These are phyloP conservation scores for Caenorhabditis afra DNA, from an alignment of 2,888 invertebrate species.

Conservation along the genomic window DNA sequence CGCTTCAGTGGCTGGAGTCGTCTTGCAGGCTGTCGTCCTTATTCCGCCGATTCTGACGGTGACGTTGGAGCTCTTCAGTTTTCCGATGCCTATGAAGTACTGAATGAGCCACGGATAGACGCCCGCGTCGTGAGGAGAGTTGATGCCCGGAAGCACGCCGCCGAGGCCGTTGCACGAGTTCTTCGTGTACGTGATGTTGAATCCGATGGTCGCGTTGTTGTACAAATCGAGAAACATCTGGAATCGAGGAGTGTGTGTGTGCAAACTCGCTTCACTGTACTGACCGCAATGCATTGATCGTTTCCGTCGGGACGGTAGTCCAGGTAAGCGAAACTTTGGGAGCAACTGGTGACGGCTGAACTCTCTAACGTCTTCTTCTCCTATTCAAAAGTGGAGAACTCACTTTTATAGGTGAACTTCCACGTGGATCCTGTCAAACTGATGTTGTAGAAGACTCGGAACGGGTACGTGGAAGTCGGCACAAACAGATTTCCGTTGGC, in stretches of 20 bases:
- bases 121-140: background rate
- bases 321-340: background rate
- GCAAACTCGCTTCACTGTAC: background rate
- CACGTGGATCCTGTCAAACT: slow-evolving; percentile 15
- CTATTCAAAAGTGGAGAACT: background rate
- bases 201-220: background rate
- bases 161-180: background rate
- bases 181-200: background rate
- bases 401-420: slow-evolving; percentile 13
- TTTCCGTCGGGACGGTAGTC: background rate
- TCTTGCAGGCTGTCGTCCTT: slow-evolving; percentile 10
- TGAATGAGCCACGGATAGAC: background rate
- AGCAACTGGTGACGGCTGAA: slow-evolving; percentile 7
- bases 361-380: background rate
- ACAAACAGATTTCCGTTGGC: background rate
- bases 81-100: background rate
- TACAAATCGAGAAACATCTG: background rate
- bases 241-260: background rate
- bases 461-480: background rate
- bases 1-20: slow-evolving; percentile 1
- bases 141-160: background rate
- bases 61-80: background rate
- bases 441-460: slow-evolving; percentile 24
- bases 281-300: slow-evolving; percentile 1
- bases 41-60: slow-evolving; percentile 34